Percentiles rank a stretch among this genome's conserved stretches.
These are phyloP conservation scores for Cerastis leucographa DNA, from an alignment of 2,888 invertebrate genomes.

Conservation along the genomic window DNA sequence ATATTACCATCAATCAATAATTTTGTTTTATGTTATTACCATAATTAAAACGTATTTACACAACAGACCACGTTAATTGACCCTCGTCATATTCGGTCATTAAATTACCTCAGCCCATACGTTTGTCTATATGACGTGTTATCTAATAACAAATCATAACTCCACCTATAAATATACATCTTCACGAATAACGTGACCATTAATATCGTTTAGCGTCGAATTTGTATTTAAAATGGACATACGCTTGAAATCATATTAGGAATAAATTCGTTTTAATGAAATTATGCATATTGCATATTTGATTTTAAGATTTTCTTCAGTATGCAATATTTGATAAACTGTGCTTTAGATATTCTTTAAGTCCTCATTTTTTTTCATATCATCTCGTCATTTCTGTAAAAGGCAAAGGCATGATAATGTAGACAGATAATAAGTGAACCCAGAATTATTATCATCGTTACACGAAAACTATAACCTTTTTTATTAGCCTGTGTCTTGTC, in stretches of 20 bases:
- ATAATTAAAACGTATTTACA: conserved; percentile 45
- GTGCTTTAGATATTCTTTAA: background rate
- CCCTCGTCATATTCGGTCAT: conserved; percentile 31
- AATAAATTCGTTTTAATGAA: conserved; percentile 25
- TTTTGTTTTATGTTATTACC: conserved; percentile 14
- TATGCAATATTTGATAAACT: background rate
- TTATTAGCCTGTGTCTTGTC: too few relatives aligned
- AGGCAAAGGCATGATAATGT: background rate
- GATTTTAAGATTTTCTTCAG: background rate
- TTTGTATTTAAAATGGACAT: conserved; percentile 21
- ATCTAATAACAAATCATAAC: conserved; percentile 52
- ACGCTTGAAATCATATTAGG: conserved; percentile 15
- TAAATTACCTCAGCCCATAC: conserved; percentile 30
- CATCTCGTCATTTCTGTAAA: background rate
- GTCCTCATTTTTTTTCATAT: background rate
- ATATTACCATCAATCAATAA: conserved; percentile 17
- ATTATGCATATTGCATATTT: conserved; percentile 15
- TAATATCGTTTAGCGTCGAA: conserved; percentile 37
- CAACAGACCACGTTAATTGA: conserved; percentile 35
- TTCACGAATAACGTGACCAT: conserved; percentile 48
- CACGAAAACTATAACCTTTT: background rate
- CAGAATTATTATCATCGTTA: background rate
- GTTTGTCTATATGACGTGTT: conserved; percentile 32
- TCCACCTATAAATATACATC: conserved; percentile 35
- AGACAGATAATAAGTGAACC: background rate